Percentiles rank a stretch among this genome's conserved stretches.
Evolutionary conservation across 2,113 vertebrate species (phyloP).

Genomic region (Notarius quadriscutis): DNA sequence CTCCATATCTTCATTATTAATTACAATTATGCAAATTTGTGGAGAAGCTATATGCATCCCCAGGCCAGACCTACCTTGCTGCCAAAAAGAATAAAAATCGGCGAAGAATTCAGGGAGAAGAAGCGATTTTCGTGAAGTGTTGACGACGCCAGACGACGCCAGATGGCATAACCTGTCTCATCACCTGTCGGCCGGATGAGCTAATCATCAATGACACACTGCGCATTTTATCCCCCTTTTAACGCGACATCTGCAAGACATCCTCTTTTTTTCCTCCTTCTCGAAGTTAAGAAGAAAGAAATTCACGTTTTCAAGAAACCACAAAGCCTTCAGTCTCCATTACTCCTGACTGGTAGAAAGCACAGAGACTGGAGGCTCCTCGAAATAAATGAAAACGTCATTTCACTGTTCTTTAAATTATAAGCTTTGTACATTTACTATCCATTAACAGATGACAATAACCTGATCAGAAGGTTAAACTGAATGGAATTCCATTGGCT

Average conservation of each 20-base stretch:
- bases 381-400: neutral
- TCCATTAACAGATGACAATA: neutral
- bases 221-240: neutral
- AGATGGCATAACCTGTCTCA: too few relatives aligned
- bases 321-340: neutral
- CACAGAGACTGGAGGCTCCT: neutral
- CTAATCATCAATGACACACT: neutral
- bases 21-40: too few relatives aligned
- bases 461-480: neutral
- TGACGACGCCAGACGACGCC: too few relatives aligned
- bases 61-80: too few relatives aligned
- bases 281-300: neutral
- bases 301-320: neutral
- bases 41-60: too few relatives aligned
- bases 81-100: too few relatives aligned
- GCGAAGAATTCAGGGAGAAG: too few relatives aligned
- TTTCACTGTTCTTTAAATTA: neutral
- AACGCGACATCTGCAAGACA: neutral
- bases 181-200: too few relatives aligned
- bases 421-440: neutral
- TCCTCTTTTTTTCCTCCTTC: neutral
- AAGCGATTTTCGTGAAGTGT: too few relatives aligned
- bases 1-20: too few relatives aligned
- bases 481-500: neutral
- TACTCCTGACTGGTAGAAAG: neutral